Percentiles rank a stretch among this genome's conserved stretches.
phyloP scores from a whole-genome alignment of 2,113 vertebrate genomes.

The Meriones unguiculatus region DNA sequence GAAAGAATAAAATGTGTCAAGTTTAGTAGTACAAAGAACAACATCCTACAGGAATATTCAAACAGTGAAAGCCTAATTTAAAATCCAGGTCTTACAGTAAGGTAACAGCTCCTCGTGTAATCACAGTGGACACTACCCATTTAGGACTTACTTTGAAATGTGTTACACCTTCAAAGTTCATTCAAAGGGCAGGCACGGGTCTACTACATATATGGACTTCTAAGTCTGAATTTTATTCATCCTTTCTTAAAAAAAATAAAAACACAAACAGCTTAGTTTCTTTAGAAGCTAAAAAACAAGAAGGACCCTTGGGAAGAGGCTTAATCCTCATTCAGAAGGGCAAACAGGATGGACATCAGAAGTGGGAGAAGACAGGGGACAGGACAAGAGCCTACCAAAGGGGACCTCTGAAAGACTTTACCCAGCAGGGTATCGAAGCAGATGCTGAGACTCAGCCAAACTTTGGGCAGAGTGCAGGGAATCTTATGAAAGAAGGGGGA shows the following conservation, averaged over 20 bases:
- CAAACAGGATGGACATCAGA: too few species aligned
- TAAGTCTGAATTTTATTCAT: neutral
- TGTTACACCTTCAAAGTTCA: neutral
- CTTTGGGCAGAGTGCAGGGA: too few species aligned
- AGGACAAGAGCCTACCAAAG: too few species aligned
- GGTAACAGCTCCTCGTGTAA: too few species aligned
- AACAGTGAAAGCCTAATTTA: neutral
- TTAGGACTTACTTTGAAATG: neutral
- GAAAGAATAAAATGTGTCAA: neutral
- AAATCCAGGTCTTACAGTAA: neutral
- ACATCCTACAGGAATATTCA: neutral
- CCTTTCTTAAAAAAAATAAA: neutral
- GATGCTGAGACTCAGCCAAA: too few species aligned
- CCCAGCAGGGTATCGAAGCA: too few species aligned
- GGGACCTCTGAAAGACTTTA: too few species aligned
- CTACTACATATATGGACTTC: neutral
- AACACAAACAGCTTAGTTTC: neutral
- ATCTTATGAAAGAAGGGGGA: too few species aligned
- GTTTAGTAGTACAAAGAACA: neutral
- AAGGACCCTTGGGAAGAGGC: too few species aligned
- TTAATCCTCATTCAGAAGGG: too few species aligned
- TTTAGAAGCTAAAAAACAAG: too few species aligned
- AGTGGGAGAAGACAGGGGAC: too few species aligned
- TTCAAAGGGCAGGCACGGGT: neutral
- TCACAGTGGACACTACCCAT: neutral